These are phyloP conservation scores for Hyphantria cunea DNA, from an alignment of 1,140 invertebrate genomes.

Conservation along the genomic window DNA sequence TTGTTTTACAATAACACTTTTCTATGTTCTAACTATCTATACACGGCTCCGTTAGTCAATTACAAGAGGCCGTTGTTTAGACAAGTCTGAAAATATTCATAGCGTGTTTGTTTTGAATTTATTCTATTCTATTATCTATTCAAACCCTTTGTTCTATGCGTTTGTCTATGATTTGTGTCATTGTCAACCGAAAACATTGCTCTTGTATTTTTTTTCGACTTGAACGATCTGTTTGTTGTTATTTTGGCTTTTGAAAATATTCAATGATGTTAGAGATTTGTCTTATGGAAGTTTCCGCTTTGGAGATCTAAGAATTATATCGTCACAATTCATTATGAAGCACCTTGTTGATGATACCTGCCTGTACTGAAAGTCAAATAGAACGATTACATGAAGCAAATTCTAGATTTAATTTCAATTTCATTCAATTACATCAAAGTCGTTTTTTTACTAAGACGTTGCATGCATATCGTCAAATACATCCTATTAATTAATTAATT, in stretches of 20 bases:
- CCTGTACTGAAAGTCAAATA: too few relatives aligned
- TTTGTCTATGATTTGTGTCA: constrained; percentile 52
- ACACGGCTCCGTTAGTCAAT: constrained; percentile 1
- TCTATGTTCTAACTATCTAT: constrained; percentile 4
- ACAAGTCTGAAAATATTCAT: constrained; percentile 49
- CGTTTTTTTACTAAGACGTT: too few relatives aligned
- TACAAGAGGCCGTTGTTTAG: constrained; percentile 37
- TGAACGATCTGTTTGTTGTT: constrained; percentile 17
- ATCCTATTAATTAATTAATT: too few relatives aligned
- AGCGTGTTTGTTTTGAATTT: constrained; percentile 68
- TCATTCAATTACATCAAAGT: too few relatives aligned
- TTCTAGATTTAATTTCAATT: too few relatives aligned
- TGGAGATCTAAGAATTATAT: too few relatives aligned
- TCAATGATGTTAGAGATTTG: too few relatives aligned
- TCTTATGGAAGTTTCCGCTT: too few relatives aligned
- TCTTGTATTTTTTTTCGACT: constrained; percentile 38
- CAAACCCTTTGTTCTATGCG: constrained; percentile 66
- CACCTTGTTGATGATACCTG: too few relatives aligned
- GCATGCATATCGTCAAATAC: too few relatives aligned
- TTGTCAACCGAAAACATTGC: constrained; percentile 64
- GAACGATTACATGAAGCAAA: too few relatives aligned
- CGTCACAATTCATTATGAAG: too few relatives aligned
- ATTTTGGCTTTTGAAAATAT: constrained; percentile 8
- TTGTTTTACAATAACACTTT: constrained; percentile 28
- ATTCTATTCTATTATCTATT: constrained; percentile 62